These are phyloP conservation scores for Nasonovia ribisnigri DNA, from an alignment of 2,888 invertebrate genomes.

Conservation along the genomic window DNA sequence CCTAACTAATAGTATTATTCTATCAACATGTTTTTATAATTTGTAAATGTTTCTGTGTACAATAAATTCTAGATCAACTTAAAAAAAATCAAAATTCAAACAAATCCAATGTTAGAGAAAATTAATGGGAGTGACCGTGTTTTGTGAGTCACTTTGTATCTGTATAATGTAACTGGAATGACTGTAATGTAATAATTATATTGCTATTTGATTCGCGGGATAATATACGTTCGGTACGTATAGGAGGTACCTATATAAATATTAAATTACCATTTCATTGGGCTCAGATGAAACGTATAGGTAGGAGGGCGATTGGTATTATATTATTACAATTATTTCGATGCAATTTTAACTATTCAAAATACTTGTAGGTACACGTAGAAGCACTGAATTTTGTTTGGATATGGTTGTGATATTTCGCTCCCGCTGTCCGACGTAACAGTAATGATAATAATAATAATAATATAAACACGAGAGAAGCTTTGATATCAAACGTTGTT, in stretches of 20 bases:
- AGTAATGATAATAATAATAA: not conserved
- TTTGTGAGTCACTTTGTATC: not conserved
- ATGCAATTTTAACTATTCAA: not conserved
- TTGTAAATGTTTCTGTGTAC: rapidly evolving
- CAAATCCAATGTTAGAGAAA: not conserved
- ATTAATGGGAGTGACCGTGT: not conserved
- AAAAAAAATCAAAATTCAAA: not conserved
- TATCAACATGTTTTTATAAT: not conserved
- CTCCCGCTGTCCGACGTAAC: not conserved
- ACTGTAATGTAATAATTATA: not conserved
- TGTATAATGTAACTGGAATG: not conserved
- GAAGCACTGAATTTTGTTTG: not conserved
- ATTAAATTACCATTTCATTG: not conserved
- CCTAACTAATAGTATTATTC: not conserved
- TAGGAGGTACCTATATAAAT: not conserved
- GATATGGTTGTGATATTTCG: not conserved
- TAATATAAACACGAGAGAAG: not conserved
- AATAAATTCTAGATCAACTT: not conserved
- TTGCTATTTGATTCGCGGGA: not conserved
- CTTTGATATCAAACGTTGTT: not conserved
- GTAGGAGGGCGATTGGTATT: not conserved
- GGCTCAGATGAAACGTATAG: not conserved
- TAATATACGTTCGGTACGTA: not conserved
- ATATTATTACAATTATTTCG: not conserved
- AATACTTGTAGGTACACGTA: not conserved